Base-by-base conservation (phyloP, 1,140 invertebrate species). In the Cephus cinctus region DNA sequence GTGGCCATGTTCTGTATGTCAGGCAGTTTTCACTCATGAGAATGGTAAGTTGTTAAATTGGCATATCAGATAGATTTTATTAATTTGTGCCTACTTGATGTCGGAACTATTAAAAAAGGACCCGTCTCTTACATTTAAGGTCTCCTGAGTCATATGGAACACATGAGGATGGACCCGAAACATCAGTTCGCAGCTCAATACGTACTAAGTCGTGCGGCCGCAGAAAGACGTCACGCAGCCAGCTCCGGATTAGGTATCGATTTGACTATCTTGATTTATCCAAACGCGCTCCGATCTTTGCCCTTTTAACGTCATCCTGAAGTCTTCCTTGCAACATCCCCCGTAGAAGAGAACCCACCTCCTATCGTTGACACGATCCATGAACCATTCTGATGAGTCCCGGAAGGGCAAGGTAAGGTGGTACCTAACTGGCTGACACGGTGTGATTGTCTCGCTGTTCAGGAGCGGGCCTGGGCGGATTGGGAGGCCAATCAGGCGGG, bases 101-200 rank as follows among this genome's bases (percentile, higher is more conserved):
- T 15, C 30, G 19, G 18, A 47, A 41, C 16, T 39, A 52, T 41
- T 38, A 32, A 30, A 27, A 36, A 45, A 41, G 47, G 50, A 58
- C 43, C 27, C 15, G 30, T 52, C 43, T 46, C 43, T 50, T 18
- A 39, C 55, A 38, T 66, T 69, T 23, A 75, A 95, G 93, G 92
- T 69, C 80, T 96, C 18, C 80, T 96, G 42, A 89, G 87, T 50
- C 93, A 96, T 70, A 95, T 96, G 92, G 93, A 96, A 67, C 91
- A 94, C 66, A 95, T 95, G 93, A 83, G 92, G 62, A 95, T 94
- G 91, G 92, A 96, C 75, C 92, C 92, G 2, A 96, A 95, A 75
- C 92, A 95, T 81, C 92, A 95, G 70, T 95, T 95, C 67, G 92
- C 92, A 22, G 92, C 93, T 18, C 92, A 96, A 68, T 94, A 94